phyloP scores from a whole-genome alignment of 2,797 vertebrate species.

The Apogon talboti region DNA sequence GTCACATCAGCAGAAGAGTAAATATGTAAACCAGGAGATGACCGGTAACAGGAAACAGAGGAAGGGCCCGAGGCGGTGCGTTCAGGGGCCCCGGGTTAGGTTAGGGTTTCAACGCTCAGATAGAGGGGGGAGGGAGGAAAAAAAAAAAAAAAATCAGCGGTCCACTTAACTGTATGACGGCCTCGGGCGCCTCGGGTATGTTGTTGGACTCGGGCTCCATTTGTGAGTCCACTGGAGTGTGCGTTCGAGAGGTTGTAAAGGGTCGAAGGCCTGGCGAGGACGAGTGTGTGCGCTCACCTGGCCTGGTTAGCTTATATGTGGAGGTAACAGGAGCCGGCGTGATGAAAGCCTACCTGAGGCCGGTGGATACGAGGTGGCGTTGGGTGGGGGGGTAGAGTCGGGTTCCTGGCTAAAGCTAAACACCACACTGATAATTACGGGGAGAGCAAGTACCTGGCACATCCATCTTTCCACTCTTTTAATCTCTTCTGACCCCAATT shows the following conservation, averaged over 20 bases:
- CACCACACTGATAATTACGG: conserved; percentile 72
- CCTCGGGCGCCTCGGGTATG: conserved; percentile 76
- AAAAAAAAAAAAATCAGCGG: conserved; percentile 47
- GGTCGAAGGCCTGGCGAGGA: conserved; percentile 42
- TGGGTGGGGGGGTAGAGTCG: conserved; percentile 57
- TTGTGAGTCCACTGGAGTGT: conserved; percentile 66
- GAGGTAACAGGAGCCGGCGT: conserved; percentile 83
- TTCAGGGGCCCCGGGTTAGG: conserved; percentile 30
- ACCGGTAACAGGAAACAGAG: conserved; percentile 26
- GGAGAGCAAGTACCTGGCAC: conserved; percentile 41
- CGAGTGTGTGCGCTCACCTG: conserved; percentile 73
- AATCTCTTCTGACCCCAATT: not conserved
- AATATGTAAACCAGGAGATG: conserved; percentile 2
- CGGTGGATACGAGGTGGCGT: conserved; percentile 62
- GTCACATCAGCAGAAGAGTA: not conserved
- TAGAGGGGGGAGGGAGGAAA: conserved; percentile 34
- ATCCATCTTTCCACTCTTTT: conserved; percentile 35
- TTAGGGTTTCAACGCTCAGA: conserved; percentile 57
- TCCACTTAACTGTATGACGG: conserved; percentile 87
- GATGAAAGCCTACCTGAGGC: conserved; percentile 82
- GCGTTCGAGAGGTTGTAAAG: conserved; percentile 50
- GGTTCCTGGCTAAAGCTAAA: conserved; percentile 77
- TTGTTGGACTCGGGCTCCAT: conserved; percentile 84
- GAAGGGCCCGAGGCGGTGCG: conserved; percentile 32
- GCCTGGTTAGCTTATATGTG: conserved; percentile 83